These are phyloP conservation scores for Scomber scombrus DNA, from an alignment of 2,113 vertebrate genomes.

Conservation along the genomic window DNA sequence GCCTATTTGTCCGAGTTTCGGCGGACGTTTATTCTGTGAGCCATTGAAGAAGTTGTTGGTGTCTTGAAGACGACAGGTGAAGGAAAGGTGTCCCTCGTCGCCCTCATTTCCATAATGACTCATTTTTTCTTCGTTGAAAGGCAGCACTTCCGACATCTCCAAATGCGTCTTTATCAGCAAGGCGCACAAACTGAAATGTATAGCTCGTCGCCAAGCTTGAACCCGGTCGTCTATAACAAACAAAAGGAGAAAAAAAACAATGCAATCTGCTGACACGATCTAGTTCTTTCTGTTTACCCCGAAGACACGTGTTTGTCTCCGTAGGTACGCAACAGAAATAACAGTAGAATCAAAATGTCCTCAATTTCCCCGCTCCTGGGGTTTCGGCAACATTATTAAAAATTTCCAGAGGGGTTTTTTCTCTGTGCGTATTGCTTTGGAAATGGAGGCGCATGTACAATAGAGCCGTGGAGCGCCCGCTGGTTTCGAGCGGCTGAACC, in stretches of 20 bases:
- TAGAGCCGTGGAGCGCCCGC: constrained; percentile 61
- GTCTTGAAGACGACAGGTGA: constrained; percentile 98
- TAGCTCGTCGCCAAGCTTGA: constrained; percentile 56
- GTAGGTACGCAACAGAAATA: constrained; percentile 64
- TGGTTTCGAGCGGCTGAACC: constrained; percentile 71
- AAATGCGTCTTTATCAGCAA: constrained; percentile 78
- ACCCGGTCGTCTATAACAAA: constrained; percentile 44
- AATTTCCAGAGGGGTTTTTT: constrained; percentile 38
- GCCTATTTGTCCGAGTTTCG: constrained; percentile 96
- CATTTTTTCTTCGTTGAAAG: constrained; percentile 97
- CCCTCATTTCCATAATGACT: constrained; percentile 93
- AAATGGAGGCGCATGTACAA: constrained; percentile 68
- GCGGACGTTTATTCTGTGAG: constrained; percentile 94
- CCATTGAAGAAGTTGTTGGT: constrained; percentile 97
- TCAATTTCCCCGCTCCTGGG: constrained; percentile 60
- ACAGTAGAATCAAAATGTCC: constrained; percentile 57
- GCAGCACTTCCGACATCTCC: constrained; percentile 95
- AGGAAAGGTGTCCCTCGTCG: constrained; percentile 94
- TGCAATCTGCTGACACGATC: constrained; percentile 61
- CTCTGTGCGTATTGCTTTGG: constrained; percentile 59
- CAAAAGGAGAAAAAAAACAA: constrained; percentile 44
- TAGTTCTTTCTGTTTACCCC: constrained; percentile 76
- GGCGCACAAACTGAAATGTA: constrained; percentile 66
- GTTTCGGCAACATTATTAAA: constrained; percentile 73
- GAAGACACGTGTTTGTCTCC: constrained; percentile 80